Evolutionary conservation across 2,797 vertebrate genomes (phyloP).

Genomic region (Buphagus erythrorhynchus): DNA sequence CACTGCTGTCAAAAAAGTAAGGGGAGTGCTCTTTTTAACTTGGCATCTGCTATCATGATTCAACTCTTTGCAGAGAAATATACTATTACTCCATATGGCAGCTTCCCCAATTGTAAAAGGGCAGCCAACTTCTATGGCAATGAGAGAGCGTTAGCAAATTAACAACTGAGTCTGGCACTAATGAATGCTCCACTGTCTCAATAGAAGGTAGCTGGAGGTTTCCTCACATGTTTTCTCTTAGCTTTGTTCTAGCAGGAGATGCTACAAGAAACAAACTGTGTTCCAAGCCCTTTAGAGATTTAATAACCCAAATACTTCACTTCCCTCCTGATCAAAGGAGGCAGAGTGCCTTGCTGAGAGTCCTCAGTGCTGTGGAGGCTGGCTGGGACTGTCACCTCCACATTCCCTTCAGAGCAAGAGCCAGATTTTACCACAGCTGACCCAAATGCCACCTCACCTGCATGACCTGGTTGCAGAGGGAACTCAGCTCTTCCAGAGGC

Average conservation of each 20-base stretch:
- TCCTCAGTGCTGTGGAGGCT: not conserved
- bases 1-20: constrained; percentile 66
- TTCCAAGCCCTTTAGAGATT: not conserved
- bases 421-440: not conserved
- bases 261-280: constrained; percentile 24
- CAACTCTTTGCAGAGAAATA: constrained; percentile 69
- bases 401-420: not conserved
- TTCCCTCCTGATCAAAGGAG: constrained; percentile 27
- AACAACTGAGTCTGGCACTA: constrained; percentile 47
- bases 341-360: not conserved
- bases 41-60: constrained; percentile 71
- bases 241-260: constrained; percentile 46
- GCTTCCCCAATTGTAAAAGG: constrained; percentile 64
- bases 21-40: constrained; percentile 66
- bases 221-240: constrained; percentile 11
- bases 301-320: constrained; percentile 43
- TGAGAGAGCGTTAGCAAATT: constrained; percentile 53
- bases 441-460: not conserved
- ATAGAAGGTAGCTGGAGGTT: constrained; percentile 32
- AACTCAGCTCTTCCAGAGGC: not conserved
- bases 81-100: constrained; percentile 68
- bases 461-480: not conserved
- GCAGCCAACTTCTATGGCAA: constrained; percentile 62
- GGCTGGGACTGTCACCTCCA: not conserved
- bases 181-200: constrained; percentile 43